Percentiles rank a stretch among this genome's conserved stretches.
Conservation (phyloP, 1,140 invertebrate species). For the Calephelis nemesis region DNA sequence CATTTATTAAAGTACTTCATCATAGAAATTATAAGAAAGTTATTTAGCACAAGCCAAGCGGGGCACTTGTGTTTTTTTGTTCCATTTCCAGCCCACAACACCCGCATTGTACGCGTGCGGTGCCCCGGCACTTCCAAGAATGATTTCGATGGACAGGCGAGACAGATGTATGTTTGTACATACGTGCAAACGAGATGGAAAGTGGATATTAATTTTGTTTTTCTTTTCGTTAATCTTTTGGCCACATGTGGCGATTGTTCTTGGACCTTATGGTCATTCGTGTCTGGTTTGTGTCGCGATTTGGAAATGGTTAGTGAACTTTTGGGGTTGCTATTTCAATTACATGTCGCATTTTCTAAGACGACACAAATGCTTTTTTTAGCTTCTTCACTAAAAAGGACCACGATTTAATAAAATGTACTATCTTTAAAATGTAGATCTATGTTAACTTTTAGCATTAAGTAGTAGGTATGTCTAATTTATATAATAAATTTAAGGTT, state of each 20-base stretch:
- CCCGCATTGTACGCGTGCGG: conserved; percentile 67
- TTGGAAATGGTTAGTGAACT: conserved; percentile 53
- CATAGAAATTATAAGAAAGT: conserved; percentile 44
- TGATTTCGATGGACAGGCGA: conserved; percentile 57
- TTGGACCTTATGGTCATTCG: conserved; percentile 72
- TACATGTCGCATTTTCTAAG: conserved; percentile 5
- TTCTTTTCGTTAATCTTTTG: conserved; percentile 73
- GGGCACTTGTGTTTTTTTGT: conserved; percentile 51
- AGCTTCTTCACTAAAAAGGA: too few relatives aligned
- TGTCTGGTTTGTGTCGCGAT: conserved; percentile 50
- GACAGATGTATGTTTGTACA: conserved; percentile 31
- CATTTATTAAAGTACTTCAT: conserved; percentile 17
- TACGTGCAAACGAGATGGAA: conserved; percentile 38
- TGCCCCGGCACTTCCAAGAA: conserved; percentile 66
- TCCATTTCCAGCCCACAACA: conserved; percentile 62
- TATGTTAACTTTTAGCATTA: too few relatives aligned
- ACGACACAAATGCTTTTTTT: too few relatives aligned
- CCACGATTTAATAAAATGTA: too few relatives aligned
- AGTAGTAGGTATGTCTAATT: too few relatives aligned
- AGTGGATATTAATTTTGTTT: conserved; percentile 66
- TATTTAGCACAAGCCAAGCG: conserved; percentile 53
- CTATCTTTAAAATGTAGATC: too few relatives aligned
- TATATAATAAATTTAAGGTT: too few relatives aligned
- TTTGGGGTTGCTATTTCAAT: conserved; percentile 56
- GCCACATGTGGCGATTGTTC: conserved; percentile 76